Percentiles rank a stretch among this genome's conserved stretches.
Evolutionary conservation across 2,888 invertebrate genomes (phyloP).

Genomic region (Clusia tigrina): DNA sequence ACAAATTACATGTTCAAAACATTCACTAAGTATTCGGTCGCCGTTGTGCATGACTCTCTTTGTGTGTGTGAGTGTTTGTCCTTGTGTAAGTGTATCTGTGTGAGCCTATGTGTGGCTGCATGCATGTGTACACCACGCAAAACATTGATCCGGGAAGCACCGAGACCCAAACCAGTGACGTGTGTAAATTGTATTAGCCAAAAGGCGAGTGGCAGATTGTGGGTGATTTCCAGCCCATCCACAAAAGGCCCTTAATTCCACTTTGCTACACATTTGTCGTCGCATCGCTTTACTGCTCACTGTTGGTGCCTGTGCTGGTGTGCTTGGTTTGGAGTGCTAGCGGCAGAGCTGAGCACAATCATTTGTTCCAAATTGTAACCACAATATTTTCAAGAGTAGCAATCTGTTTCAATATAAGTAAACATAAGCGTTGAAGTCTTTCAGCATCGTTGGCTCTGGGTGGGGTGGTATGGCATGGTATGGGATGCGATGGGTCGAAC

Average conservation of each 20-base stretch:
- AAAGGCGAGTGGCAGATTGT: conserved; percentile 27
- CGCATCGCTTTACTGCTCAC: too few species aligned
- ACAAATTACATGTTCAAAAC: conserved; percentile 42
- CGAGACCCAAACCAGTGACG: conserved; percentile 52
- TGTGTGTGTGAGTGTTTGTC: conserved; percentile 28
- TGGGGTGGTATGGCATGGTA: background rate
- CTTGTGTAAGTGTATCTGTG: conserved; percentile 30
- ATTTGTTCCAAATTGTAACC: conserved; percentile 61
- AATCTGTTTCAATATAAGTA: conserved; percentile 64
- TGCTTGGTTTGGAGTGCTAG: conserved; percentile 21
- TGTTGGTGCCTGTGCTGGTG: background rate
- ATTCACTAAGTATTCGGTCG: conserved; percentile 10
- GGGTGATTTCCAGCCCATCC: conserved; percentile 23
- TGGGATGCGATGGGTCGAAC: background rate
- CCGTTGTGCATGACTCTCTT: conserved; percentile 5
- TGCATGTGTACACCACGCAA: conserved; percentile 24
- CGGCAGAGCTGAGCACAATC: conserved; percentile 33
- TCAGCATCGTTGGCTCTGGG: conserved; percentile 5
- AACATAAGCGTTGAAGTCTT: conserved; percentile 45
- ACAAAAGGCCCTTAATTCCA: conserved; percentile 11
- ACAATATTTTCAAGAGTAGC: conserved; percentile 57
- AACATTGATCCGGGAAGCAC: conserved; percentile 56
- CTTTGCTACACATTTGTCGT: background rate
- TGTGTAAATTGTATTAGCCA: conserved; percentile 56
- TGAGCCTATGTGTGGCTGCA: conserved; percentile 35